Evolutionary conservation across 2,113 vertebrate species (phyloP), one percentile per base, ranked within the genome.

Genomic region (Lates calcarifer): DNA sequence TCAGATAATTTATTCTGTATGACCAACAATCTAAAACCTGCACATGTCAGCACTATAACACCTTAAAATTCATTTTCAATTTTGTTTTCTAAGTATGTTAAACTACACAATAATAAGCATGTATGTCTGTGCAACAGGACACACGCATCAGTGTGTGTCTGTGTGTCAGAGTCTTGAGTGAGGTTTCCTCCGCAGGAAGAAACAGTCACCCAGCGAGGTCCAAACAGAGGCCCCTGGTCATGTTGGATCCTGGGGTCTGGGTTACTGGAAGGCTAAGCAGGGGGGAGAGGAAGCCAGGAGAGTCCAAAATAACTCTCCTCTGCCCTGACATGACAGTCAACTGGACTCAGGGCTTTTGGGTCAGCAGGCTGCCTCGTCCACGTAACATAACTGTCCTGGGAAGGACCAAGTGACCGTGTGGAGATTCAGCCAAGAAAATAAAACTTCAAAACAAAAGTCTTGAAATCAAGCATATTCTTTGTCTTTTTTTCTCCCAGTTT

Each of bases 141-240:
- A 51, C 77, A 53, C 69, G 45, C 26, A 74, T 62, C 22, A 84
- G 47, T 22, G 86, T 89, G 81, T 87, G 90, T 92, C 37, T 75
- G 86, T 88, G 88, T 88, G 74, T 84, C 71, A 87, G 74, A 57
- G 87, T 89, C 91, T 62, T 72, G 64, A 74, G 61, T 81, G 87
- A 90, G 83, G 92, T 90, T 94, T 94, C 93, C 91, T 94, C 89
- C 5, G 82, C 88, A 92, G 91, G 91, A 94, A 94, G 92, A 95
- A 95, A 89, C 89, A 95, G 79, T 87, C 65, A 82, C 79, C 77
- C 93, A 87, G 84, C 43, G 29, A 90, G 84, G 78, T 86, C 92
- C 87, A 95, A 95, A 95, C 91, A 92, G 79, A 84, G 88, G 74
- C 35, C 81, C 75, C 90, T 80, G 91, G 92, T 83, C 92, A 89